Conservation (phyloP, 2,113 vertebrate genomes). For the Scalopus aquaticus region DNA sequence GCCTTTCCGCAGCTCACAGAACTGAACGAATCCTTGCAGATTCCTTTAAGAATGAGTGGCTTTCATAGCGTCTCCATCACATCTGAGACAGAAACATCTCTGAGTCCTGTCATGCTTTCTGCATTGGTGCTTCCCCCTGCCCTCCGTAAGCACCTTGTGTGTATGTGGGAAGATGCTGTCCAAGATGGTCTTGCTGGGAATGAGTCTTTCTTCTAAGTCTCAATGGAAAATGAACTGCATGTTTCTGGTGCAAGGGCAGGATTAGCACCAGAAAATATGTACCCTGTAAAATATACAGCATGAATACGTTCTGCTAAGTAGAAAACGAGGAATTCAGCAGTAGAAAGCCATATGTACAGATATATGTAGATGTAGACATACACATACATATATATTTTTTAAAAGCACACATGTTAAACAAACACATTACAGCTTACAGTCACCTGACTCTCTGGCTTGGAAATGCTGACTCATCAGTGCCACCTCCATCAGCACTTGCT, state of each 20-base stretch:
- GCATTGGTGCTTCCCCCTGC: background rate
- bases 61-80: background rate
- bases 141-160: background rate
- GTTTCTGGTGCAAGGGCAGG: background rate
- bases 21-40: background rate
- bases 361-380: background rate
- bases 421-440: constrained; percentile 71
- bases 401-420: too few species aligned
- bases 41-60: background rate
- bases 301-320: constrained; percentile 23
- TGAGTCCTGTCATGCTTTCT: background rate
- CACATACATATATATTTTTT: too few species aligned
- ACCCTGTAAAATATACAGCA: background rate
- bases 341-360: constrained; percentile 35
- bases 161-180: background rate
- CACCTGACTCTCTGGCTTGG: constrained; percentile 41
- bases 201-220: background rate
- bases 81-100: background rate
- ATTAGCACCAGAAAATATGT: background rate
- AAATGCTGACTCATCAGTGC: constrained; percentile 63
- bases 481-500: constrained; percentile 40
- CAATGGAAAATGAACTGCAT: background rate
- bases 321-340: constrained; percentile 50
- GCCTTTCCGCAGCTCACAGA: background rate
- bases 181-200: background rate